Evolutionary conservation across 2,797 vertebrate species (phyloP).

Genomic region (Loris lydekkerianus): DNA sequence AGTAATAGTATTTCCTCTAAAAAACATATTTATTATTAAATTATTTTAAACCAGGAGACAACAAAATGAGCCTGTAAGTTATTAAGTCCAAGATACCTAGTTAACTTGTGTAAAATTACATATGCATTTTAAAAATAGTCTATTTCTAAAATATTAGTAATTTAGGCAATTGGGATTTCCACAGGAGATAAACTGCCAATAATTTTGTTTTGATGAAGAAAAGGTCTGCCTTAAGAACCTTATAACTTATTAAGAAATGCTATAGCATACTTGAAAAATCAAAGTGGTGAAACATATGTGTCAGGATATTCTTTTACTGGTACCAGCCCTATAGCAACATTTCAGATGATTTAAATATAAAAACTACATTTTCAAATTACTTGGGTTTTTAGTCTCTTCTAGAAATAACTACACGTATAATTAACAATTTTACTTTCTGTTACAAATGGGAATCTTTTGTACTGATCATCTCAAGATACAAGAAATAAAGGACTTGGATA

Average conservation of each 20-base stretch:
- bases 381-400: slow-evolving; percentile 73
- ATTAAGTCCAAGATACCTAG: slow-evolving; percentile 83
- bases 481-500: slow-evolving; percentile 82
- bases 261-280: slow-evolving; percentile 80
- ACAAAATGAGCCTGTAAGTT: slow-evolving; percentile 81
- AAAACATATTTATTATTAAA: slow-evolving; percentile 82
- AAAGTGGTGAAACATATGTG: slow-evolving; percentile 74
- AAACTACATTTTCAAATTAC: slow-evolving; percentile 65
- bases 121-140: slow-evolving; percentile 80
- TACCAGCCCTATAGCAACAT: slow-evolving; percentile 82
- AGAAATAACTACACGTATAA: slow-evolving; percentile 70
- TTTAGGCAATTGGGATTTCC: slow-evolving; percentile 83
- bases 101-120: slow-evolving; percentile 78
- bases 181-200: slow-evolving; percentile 82
- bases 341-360: slow-evolving; percentile 80
- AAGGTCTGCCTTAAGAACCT: slow-evolving; percentile 71
- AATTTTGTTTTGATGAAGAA: slow-evolving; percentile 81
- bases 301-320: slow-evolving; percentile 81
- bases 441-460: slow-evolving; percentile 74
- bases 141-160: slow-evolving; percentile 81
- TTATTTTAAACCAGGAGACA: slow-evolving; percentile 82
- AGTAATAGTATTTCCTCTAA: slow-evolving; percentile 77
- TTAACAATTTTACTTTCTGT: slow-evolving; percentile 76
- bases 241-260: slow-evolving; percentile 78
- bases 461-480: slow-evolving; percentile 71